Percentiles rank a stretch among this genome's conserved stretches.
phyloP scores from a whole-genome alignment of 2,888 invertebrate species.

The Plebejus anna region DNA sequence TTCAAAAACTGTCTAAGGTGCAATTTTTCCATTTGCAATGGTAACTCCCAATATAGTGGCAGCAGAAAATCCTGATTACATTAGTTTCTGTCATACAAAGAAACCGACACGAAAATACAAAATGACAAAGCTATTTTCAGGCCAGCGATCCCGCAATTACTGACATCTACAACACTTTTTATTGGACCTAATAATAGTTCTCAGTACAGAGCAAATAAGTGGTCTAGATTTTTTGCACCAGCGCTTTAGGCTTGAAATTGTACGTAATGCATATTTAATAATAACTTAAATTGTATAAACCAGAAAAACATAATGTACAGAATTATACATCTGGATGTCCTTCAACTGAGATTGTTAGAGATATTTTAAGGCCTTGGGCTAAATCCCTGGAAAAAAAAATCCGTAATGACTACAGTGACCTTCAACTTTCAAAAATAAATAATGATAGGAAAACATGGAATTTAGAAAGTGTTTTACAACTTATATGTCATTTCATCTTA shows the following conservation, averaged over 20 bases:
- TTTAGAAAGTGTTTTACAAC: constrained; percentile 16
- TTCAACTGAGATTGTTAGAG: not conserved
- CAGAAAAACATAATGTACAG: not conserved
- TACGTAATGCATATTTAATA: constrained; percentile 16
- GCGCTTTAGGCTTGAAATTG: constrained; percentile 6
- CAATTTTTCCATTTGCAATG: too few species aligned
- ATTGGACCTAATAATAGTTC: constrained; percentile 34
- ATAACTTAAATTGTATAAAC: constrained; percentile 12
- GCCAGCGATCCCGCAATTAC: constrained; percentile 36
- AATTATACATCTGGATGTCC: not conserved
- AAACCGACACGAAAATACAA: not conserved
- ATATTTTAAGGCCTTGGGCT: not conserved
- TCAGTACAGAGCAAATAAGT: constrained; percentile 29
- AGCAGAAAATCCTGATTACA: too few species aligned
- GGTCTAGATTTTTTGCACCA: constrained; percentile 8
- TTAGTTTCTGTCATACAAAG: not conserved
- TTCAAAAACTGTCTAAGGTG: too few species aligned
- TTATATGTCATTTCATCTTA: constrained; percentile 8
- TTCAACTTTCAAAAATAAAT: not conserved
- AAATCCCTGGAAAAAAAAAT: too few species aligned
- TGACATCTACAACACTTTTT: constrained; percentile 32
- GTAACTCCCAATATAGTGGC: too few species aligned
- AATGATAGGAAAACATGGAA: not conserved
- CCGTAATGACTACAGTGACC: not conserved
- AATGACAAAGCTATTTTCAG: constrained; percentile 27